Conservation (phyloP, 2,888 invertebrate species). For the Eupithecia centaureata region DNA sequence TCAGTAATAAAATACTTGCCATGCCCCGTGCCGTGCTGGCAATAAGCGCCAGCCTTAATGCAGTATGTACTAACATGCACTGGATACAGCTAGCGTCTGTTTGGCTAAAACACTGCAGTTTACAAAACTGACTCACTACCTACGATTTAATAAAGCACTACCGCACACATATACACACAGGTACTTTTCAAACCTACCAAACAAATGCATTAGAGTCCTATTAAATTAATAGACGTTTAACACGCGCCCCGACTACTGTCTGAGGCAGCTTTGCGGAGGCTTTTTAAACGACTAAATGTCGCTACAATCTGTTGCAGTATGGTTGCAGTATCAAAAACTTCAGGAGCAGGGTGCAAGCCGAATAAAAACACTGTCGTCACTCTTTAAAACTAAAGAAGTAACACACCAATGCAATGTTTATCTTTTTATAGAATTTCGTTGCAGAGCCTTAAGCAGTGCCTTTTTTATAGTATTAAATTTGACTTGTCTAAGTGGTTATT, state of each 20-base stretch:
- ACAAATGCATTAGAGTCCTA: conserved; percentile 4
- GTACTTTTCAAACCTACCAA: background rate
- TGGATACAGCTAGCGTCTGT: background rate
- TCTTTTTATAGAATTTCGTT: no score
- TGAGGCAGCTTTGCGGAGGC: background rate
- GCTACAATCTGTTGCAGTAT: background rate
- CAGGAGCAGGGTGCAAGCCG: background rate
- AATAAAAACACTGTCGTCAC: background rate
- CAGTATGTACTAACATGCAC: background rate
- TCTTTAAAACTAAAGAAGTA: no score
- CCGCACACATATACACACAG: background rate
- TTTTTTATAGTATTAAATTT: no score
- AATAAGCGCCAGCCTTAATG: no score
- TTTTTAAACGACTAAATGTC: background rate
- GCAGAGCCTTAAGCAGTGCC: no score
- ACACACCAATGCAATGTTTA: no score
- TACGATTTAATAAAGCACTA: background rate
- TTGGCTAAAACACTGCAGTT: conserved; percentile 3
- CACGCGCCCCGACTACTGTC: conserved; percentile 3
- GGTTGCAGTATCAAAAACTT: background rate
- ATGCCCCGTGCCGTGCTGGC: no score
- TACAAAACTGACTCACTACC: background rate
- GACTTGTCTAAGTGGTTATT: no score
- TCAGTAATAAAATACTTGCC: no score
- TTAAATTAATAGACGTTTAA: conserved; percentile 26